phyloP scores from a whole-genome alignment of 1,140 invertebrate species.

The Scylla paramamosain region DNA sequence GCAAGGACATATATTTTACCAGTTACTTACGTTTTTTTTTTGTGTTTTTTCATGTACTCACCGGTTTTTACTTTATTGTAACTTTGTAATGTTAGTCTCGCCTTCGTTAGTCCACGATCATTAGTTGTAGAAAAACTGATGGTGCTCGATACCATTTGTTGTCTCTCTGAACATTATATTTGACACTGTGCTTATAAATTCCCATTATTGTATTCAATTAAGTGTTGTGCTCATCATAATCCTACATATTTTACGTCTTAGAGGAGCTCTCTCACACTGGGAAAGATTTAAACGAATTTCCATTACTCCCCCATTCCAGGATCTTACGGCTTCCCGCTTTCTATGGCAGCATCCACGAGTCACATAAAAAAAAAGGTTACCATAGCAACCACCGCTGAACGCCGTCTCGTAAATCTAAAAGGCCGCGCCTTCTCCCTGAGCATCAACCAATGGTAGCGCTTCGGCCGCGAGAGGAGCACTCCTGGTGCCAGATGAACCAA shows the following conservation, averaged over 20 bases:
- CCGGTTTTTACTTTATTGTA: background rate
- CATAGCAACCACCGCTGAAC: conserved; percentile 35
- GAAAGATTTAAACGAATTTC: background rate
- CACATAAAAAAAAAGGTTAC: background rate
- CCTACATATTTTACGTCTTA: background rate
- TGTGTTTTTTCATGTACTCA: background rate
- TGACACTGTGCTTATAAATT: background rate
- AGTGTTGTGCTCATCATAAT: background rate
- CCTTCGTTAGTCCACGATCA: background rate
- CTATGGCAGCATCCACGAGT: conserved; percentile 2
- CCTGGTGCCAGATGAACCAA: background rate
- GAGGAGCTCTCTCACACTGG: no score
- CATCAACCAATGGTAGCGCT: conserved; percentile 9
- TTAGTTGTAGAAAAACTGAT: no score
- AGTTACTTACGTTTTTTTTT: background rate
- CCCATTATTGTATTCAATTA: background rate
- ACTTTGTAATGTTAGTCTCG: background rate
- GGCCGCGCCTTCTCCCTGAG: background rate
- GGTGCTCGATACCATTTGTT: background rate
- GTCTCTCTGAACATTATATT: background rate
- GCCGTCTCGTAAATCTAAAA: conserved; percentile 39
- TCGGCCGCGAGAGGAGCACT: background rate
- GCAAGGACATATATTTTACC: background rate
- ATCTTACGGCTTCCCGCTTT: conserved; percentile 34
- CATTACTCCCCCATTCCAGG: background rate